These are phyloP conservation scores for Paradisaea rubra DNA, from an alignment of 2,113 vertebrate species.

Conservation along the genomic window DNA sequence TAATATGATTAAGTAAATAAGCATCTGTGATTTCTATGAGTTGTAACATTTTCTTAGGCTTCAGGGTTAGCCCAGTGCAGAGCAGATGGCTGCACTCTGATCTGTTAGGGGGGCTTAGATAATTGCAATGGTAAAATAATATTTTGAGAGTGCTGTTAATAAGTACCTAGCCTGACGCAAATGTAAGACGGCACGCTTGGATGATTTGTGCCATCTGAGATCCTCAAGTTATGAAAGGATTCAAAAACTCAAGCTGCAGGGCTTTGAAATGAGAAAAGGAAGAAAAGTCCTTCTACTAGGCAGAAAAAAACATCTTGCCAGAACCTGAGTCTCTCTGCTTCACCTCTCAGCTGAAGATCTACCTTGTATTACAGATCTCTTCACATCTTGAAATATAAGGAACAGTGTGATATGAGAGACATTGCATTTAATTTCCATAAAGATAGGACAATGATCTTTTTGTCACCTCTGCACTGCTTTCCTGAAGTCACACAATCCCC, in stretches of 20 bases:
- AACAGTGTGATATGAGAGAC: background rate
- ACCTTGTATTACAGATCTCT: background rate
- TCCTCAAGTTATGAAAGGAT: background rate
- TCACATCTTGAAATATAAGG: background rate
- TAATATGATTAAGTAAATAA: slow-evolving; percentile 33
- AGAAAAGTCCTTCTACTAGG: background rate
- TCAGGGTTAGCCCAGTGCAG: background rate
- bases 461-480: background rate
- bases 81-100: background rate
- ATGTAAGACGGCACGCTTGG: background rate
- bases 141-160: background rate
- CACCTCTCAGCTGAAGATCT: background rate
- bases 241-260: background rate
- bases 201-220: background rate
- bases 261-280: background rate
- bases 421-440: background rate
- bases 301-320: background rate
- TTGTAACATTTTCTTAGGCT: background rate
- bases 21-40: background rate
- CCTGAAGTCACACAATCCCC: background rate
- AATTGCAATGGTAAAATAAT: background rate
- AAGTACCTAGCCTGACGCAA: background rate
- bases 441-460: background rate
- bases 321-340: background rate
- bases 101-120: background rate